Conservation (phyloP, 2,888 invertebrate species). For the Conus canariensis region DNA sequence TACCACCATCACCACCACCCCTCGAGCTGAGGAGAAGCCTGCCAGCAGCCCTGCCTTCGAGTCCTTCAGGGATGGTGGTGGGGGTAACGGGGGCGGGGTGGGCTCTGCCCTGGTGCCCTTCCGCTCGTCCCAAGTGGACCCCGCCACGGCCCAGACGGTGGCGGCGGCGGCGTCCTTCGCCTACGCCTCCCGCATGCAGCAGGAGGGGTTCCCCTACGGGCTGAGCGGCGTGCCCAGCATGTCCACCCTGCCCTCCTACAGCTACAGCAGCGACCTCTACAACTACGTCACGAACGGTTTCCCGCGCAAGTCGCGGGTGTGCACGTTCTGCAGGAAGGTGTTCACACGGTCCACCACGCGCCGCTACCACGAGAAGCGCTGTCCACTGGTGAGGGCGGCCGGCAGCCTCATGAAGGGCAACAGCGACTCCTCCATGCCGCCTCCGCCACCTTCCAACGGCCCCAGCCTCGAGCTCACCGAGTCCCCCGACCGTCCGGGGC, state of each 20-base stretch:
- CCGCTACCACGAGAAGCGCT: conserved; percentile 73
- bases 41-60: conserved; percentile 44
- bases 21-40: not conserved
- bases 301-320: conserved; percentile 72
- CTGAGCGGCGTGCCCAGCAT: conserved; percentile 61
- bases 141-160: not conserved
- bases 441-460: conserved; percentile 30
- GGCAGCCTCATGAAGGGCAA: conserved; percentile 60
- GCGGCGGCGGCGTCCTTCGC: conserved; percentile 39
- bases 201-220: conserved; percentile 68
- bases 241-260: conserved; percentile 32
- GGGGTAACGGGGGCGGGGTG: conserved; percentile 34
- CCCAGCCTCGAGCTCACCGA: not conserved
- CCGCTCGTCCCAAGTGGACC: not conserved
- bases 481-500: not conserved
- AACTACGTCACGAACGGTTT: conserved; percentile 71
- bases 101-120: conserved; percentile 18
- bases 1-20: no score
- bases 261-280: conserved; percentile 70
- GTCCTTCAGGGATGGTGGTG: conserved; percentile 29
- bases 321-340: conserved; percentile 72
- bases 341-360: conserved; percentile 74
- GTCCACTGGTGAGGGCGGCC: conserved; percentile 69
- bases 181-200: conserved; percentile 42
- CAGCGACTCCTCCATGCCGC: conserved; percentile 36